Base-by-base conservation (phyloP, 2,113 vertebrate genomes). In the Lasiurus borealis region DNA sequence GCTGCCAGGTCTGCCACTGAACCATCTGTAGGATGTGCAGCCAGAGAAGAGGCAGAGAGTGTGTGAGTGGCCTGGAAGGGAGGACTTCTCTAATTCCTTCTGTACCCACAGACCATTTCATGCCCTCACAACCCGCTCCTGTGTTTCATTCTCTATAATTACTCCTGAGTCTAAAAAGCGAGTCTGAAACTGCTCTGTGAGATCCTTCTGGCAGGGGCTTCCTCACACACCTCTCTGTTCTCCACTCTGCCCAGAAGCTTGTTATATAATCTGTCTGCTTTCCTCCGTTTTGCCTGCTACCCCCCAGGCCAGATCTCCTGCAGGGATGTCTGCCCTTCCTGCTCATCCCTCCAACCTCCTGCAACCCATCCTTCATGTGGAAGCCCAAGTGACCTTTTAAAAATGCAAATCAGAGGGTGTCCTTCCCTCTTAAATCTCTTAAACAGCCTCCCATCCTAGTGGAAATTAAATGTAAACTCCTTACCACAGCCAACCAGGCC, bases 321-420 rank as follows among this genome's bases (percentile, higher is more conserved):
- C 3, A 44, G 27, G n/a, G 11, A 54, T 9, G 40, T n/a, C 48
- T 5, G 0, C 44, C 4, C 50, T 71, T 68, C 82, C 86, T 71
- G 46, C 52, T n/a, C 0, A 0, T 31, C 19, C 16, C 34, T 21
- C 31, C 14, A 1, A 4, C 12, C 21, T n/a, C 9, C 64, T 46
- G 23, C 44, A 68, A 93, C 83, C 59, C 59, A 59, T 57, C 87
- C 64, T 75, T 66, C 77, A 16, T 0, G 46, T 48, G 72, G 91
- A 64, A 76, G 66, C 50, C 88, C 50, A 59, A 83, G 57, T 54
- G 91, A 87, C 96, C 93, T 97, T 94, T 88, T 64, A 88, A 88
- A 88, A 93, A 91, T 94, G 86, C 77, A 96, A 92, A 97, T 93
- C 77, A 62, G 18, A 76, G 82, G 73, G 85, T 88, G n/a, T 59